These are phyloP conservation scores for Castor canadensis DNA, from an alignment of 2,113 vertebrate genomes.

Conservation along the genomic window DNA sequence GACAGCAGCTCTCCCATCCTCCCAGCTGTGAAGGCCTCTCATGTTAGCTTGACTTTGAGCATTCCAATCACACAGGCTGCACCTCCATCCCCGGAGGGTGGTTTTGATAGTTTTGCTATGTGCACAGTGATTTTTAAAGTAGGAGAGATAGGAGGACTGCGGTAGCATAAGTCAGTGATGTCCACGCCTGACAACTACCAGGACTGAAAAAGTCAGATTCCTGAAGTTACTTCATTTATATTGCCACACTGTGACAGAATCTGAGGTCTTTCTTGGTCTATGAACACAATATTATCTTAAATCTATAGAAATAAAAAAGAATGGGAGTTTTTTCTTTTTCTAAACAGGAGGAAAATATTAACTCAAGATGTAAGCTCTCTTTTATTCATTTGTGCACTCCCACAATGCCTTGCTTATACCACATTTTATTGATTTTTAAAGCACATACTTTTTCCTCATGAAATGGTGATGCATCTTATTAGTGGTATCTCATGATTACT, in stretches of 20 bases:
- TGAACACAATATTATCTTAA: neutral
- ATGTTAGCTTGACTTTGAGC: neutral
- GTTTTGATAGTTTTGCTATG: neutral
- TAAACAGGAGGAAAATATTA: neutral
- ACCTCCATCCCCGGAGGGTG: neutral
- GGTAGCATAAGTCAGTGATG: neutral
- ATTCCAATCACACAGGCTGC: neutral
- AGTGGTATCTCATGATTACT: rapidly evolving
- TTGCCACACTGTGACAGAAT: neutral
- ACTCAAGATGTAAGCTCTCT: neutral
- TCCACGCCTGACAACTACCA: neutral
- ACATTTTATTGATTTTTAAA: neutral
- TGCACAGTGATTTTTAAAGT: slow-evolving; percentile 18
- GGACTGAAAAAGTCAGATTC: neutral
- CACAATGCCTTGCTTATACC: rapidly evolving
- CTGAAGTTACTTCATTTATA: neutral
- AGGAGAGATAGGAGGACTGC: neutral
- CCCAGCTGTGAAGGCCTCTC: neutral
- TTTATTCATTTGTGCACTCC: neutral
- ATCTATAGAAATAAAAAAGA: neutral
- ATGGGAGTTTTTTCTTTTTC: neutral
- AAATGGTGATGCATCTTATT: neutral
- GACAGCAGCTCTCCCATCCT: neutral
- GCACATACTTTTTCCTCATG: neutral
- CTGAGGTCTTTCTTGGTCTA: neutral